phyloP scores from a whole-genome alignment of 2,888 invertebrate species.

The Labia minor region DNA sequence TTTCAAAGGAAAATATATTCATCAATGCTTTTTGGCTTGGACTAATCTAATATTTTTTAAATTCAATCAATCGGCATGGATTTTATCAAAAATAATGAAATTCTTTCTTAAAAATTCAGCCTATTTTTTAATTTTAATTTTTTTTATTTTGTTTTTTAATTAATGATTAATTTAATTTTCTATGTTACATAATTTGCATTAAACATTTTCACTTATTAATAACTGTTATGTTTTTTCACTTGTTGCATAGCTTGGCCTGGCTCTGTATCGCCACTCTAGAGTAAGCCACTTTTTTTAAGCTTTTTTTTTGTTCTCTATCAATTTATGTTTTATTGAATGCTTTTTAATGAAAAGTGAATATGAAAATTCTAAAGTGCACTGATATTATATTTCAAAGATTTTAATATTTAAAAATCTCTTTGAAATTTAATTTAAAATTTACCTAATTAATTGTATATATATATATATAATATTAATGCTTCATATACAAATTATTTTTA shows the following conservation, averaged over 20 bases:
- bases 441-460: not conserved
- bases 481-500: too few relatives aligned
- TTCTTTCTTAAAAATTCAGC: too few relatives aligned
- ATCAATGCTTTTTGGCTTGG: too few relatives aligned
- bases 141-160: too few relatives aligned
- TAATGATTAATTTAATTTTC: too few relatives aligned
- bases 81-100: too few relatives aligned
- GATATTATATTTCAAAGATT: not conserved
- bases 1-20: slow-evolving; percentile 20
- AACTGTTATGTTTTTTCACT: slow-evolving; percentile 27
- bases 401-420: not conserved
- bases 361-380: slow-evolving; percentile 15
- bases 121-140: too few relatives aligned
- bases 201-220: slow-evolving; percentile 15
- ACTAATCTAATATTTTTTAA: too few relatives aligned
- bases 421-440: slow-evolving; percentile 16
- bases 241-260: slow-evolving; percentile 36
- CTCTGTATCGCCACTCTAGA: slow-evolving; percentile 37
- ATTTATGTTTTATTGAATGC: slow-evolving; percentile 14
- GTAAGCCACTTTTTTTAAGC: slow-evolving; percentile 29
- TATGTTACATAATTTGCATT: not conserved
- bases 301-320: slow-evolving; percentile 3
- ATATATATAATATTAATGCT: slow-evolving; percentile 20
- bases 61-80: too few relatives aligned
- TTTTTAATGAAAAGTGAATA: not conserved